Evolutionary conservation across 1,140 invertebrate genomes (phyloP).

Genomic region (Lepidurus packardi): DNA sequence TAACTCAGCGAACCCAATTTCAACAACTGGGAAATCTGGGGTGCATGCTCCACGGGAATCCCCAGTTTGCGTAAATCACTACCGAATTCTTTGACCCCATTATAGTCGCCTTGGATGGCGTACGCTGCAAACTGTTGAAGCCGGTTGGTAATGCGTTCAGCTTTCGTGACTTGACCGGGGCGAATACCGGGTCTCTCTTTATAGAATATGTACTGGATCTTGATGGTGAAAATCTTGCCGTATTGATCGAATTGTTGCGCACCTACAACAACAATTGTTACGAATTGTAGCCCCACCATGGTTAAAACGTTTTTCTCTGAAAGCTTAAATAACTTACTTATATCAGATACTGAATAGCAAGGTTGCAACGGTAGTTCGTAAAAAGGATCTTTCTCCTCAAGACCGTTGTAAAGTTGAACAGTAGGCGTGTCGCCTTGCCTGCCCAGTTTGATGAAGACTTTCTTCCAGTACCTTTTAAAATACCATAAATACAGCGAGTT

Average conservation of each 20-base stretch:
- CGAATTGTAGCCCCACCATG: constrained; percentile 2
- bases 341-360: constrained; percentile 85
- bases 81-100: constrained; percentile 85
- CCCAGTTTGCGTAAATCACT: constrained; percentile 88
- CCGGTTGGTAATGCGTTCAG: constrained; percentile 81
- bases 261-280: no score
- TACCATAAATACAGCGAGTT: constrained; percentile 16
- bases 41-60: constrained; percentile 93
- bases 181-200: constrained; percentile 94
- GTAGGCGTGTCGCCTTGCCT: constrained; percentile 74
- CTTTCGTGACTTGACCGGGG: constrained; percentile 91
- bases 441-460: constrained; percentile 78
- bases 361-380: constrained; percentile 88
- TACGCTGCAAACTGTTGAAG: constrained; percentile 89
- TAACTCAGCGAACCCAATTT: constrained; percentile 87
- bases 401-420: constrained; percentile 75
- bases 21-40: constrained; percentile 90
- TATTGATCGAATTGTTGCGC: constrained; percentile 97
- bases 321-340: constrained; percentile 45
- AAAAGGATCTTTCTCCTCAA: constrained; percentile 82
- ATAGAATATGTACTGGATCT: constrained; percentile 97
- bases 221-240: constrained; percentile 98
- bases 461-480: constrained; percentile 86
- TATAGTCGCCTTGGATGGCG: constrained; percentile 87
- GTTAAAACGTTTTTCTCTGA: neutral